Conservation (phyloP, 2,888 invertebrate species). For the Salticus scenicus region DNA sequence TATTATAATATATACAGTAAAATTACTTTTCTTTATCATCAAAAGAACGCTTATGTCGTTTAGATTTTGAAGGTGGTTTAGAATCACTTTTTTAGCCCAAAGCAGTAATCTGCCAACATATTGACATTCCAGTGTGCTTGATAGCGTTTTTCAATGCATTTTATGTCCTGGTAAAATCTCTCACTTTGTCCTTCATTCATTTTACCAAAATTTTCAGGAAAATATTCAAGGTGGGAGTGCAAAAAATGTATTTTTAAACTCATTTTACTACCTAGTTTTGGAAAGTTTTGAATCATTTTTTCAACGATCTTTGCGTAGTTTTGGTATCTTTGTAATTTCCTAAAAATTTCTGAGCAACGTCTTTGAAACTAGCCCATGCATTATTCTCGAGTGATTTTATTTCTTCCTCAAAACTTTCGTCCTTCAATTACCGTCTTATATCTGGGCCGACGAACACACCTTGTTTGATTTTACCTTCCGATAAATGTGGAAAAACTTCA, state of each 20-base stretch:
- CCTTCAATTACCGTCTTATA: constrained; percentile 61
- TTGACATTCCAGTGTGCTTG: constrained; percentile 24
- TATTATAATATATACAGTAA: no score
- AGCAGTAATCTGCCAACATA: constrained; percentile 48
- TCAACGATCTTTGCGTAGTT: constrained; percentile 38
- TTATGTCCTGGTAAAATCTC: constrained; percentile 6
- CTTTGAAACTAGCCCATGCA: constrained; percentile 36
- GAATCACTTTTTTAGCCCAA: background rate
- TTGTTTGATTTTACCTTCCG: constrained; percentile 42
- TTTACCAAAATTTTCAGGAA: constrained; percentile 37
- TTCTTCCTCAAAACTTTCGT: constrained; percentile 59
- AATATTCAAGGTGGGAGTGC: constrained; percentile 22
- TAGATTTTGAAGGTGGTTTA: no score
- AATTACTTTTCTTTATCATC: no score
- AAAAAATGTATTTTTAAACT: constrained; percentile 42
- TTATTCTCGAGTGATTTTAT: constrained; percentile 48
- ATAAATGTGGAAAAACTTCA: constrained; percentile 43
- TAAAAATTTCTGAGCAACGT: constrained; percentile 8
- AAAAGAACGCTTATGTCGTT: no score
- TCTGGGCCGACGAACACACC: constrained; percentile 54
- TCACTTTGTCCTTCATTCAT: constrained; percentile 6
- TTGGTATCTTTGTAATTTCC: constrained; percentile 33
- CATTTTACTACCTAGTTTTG: constrained; percentile 72
- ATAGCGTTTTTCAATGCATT: constrained; percentile 21
- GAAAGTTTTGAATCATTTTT: constrained; percentile 28